Percentiles rank a stretch among this genome's conserved stretches.
phyloP scores from a whole-genome alignment of 1,140 invertebrate genomes.

The Bombus superbus region DNA sequence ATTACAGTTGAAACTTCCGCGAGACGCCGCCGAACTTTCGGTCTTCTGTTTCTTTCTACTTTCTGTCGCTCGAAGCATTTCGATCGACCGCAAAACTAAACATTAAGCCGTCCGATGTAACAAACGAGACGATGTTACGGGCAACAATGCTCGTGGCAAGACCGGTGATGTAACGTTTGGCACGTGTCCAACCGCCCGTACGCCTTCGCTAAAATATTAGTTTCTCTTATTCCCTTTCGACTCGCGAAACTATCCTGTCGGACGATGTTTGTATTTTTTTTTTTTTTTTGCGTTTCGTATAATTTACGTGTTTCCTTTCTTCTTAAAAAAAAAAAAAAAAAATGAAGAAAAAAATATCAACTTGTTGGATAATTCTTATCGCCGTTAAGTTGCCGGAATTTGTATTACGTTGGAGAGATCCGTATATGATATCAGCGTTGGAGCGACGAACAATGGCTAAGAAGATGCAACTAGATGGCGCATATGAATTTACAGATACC shows the following conservation, averaged over 20 bases:
- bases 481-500: too few species aligned
- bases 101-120: neutral
- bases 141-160: neutral
- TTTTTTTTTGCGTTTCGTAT: neutral
- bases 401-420: too few species aligned
- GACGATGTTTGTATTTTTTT: neutral
- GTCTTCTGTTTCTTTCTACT: neutral
- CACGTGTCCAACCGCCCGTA: neutral
- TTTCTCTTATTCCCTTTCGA: neutral
- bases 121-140: neutral
- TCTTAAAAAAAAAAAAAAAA: too few species aligned
- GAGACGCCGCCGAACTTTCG: slow-evolving; percentile 16
- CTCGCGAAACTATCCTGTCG: neutral
- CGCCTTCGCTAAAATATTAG: neutral
- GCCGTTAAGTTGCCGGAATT: too few species aligned
- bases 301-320: neutral
- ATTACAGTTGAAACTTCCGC: slow-evolving; percentile 32
- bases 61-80: neutral
- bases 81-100: slow-evolving; percentile 8
- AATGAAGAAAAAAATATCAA: neutral
- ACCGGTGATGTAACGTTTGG: neutral
- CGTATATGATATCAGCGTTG: too few species aligned
- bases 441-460: too few species aligned
- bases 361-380: neutral
- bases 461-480: too few species aligned